Evolutionary conservation across 2,888 invertebrate species (phyloP).

Genomic region (Antitype chi): DNA sequence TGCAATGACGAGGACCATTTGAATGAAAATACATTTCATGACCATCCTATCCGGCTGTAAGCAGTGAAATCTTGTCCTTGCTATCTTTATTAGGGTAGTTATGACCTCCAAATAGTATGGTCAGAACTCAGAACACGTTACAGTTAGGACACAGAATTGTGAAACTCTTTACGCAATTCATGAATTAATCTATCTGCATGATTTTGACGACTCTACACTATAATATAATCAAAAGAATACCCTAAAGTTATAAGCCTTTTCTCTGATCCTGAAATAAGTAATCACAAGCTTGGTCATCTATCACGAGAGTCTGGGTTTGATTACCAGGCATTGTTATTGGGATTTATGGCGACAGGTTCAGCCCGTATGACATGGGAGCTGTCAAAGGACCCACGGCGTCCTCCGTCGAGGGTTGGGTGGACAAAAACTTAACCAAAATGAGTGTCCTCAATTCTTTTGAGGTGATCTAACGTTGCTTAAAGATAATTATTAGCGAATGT

Average conservation of each 20-base stretch:
- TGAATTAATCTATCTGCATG: neutral
- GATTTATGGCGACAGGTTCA: constrained; percentile 51
- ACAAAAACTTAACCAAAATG: neutral
- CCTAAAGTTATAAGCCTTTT: neutral
- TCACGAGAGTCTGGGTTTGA: constrained; percentile 41
- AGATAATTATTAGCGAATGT: too few relatives aligned
- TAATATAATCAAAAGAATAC: too few relatives aligned
- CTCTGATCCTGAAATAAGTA: constrained; percentile 8
- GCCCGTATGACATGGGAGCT: constrained; percentile 27
- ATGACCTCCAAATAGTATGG: constrained; percentile 24
- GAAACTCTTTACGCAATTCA: neutral
- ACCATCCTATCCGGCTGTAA: constrained; percentile 38
- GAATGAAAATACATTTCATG: constrained; percentile 61
- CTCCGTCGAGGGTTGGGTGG: neutral
- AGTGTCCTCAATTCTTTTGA: neutral
- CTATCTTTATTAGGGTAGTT: constrained; percentile 59
- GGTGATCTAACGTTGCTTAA: neutral
- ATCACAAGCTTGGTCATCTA: constrained; percentile 22
- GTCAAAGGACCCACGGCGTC: constrained; percentile 4
- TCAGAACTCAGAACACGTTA: constrained; percentile 1
- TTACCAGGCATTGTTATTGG: constrained; percentile 43
- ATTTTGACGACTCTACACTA: too few relatives aligned
- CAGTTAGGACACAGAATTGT: neutral
- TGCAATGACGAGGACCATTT: constrained; percentile 57
- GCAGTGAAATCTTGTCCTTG: constrained; percentile 53